These are phyloP conservation scores for Micrasema minimum DNA, from an alignment of 1,140 invertebrate species.

Conservation along the genomic window DNA sequence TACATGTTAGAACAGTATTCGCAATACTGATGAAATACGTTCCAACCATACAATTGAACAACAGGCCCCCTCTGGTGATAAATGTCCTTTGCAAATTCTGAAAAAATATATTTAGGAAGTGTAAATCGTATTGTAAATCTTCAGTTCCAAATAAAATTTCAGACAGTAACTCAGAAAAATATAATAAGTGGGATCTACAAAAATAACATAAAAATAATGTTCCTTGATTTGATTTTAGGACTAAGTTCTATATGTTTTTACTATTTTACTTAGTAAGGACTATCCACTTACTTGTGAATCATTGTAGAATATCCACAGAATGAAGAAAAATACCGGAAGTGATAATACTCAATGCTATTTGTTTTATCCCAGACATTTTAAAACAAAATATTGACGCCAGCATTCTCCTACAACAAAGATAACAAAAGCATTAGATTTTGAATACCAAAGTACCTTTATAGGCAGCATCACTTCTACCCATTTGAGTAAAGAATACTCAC, in stretches of 20 bases:
- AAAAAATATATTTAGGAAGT: no score
- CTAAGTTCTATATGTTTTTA: no score
- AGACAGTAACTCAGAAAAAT: no score
- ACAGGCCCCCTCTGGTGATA: conserved; percentile 80
- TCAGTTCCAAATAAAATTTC: no score
- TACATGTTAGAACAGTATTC: conserved; percentile 82
- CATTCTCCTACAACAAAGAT: conserved; percentile 71
- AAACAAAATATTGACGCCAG: conserved; percentile 82
- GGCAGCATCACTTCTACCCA: no score
- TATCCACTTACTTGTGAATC: conserved; percentile 73
- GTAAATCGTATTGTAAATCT: no score
- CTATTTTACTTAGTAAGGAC: no score
- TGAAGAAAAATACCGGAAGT: conserved; percentile 80
- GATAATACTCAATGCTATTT: conserved; percentile 80
- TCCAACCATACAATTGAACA: conserved; percentile 82
- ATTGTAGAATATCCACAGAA: conserved; percentile 85
- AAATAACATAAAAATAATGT: no score
- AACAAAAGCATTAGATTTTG: no score
- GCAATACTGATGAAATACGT: conserved; percentile 84
- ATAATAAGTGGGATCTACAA: no score
- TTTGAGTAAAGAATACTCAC: conserved; percentile 71
- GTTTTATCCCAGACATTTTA: conserved; percentile 76
- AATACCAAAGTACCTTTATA: no score
- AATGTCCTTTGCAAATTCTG: conserved; percentile 79
- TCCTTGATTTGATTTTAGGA: no score